Base-by-base conservation (phyloP, 1,140 invertebrate species). In the Micrasema minimum region DNA sequence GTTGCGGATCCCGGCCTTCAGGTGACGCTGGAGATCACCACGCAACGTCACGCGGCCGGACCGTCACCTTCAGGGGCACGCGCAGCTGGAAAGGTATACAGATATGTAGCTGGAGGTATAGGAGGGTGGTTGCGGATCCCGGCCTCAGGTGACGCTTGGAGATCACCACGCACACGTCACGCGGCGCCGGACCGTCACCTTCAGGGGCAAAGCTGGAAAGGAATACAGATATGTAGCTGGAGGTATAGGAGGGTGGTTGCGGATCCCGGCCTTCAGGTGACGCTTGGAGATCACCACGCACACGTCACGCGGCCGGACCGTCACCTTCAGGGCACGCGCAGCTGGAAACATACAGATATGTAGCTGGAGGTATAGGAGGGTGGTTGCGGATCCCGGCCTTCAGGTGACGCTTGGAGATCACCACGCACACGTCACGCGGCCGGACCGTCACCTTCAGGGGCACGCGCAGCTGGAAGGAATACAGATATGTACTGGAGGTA, bases 311-410 rank as follows among this genome's bases (percentile, higher is more conserved):
- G 93, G 89, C 78, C 93, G 93, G 1, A 93, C 86, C 53, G 88
- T 87, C 22, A 93, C 88, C 68, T 93, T 90, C 76, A 97, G 83
- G 96, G 96, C 67, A 98, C 87, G 81, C 90, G 88, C 18, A 98
- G 80, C 95, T 98, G 87, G n/a, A n/a, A n/a, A n/a, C n/a, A n/a
- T n/a, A n/a, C n/a, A n/a, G n/a, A n/a, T n/a, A n/a, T n/a, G n/a
- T n/a, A n/a, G n/a, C n/a, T n/a, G n/a, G n/a, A n/a, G n/a, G n/a
- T n/a, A n/a, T n/a, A n/a, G 92, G 90, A n/a, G 91, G 87, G 68
- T 97, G 92, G 59, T 95, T 95, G 86, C 97, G 97, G 5, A 99
- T 81, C 31, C 96, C 96, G 59, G 95, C 94, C 78, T 90, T 93
- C 43, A 99, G 83, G 77, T 93, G 90, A 77, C 92, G 89, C 79